Evolutionary conservation across 2,113 vertebrate species (phyloP), one percentile per base, ranked within the genome.

Genomic region (Centropristis striata): DNA sequence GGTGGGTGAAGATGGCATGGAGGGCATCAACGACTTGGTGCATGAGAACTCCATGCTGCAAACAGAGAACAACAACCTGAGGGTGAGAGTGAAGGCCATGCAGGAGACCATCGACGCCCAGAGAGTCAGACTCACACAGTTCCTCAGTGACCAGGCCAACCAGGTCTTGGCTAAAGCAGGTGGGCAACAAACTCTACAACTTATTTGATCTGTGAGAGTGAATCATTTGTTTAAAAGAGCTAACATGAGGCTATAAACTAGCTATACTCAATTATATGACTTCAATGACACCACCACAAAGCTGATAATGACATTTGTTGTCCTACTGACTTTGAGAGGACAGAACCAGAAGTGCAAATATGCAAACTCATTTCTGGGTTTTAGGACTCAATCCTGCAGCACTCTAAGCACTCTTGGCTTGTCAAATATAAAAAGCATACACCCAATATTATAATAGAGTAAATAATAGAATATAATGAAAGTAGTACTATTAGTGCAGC

Each of bases 41-140:
- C 98, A 99, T 36, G 98, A 99, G 92, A 99, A 99, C 84, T 95
- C 96, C 0, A 98, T 99, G 98, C 94, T 99, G 39, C 98, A 99
- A 89, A 98, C 97, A 0, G 98, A 99, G 86, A 99, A 99, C 87
- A 97, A 96, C 82, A 97, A 99, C 88, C 93, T 99, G 81, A 96
- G 98, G 1, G 95, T 98, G 66, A 94, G 98, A 55, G 96, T 99
- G 86, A 99, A 99, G 95, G 98, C 98, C 61, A 99, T 99, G 98
- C 98, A 99, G 86, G 97, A 99, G 93, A 99, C 98, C 0, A 93
- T 99, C 0, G 97, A 99, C 67, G 95, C 95, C 0, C 88, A 98
- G 84, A 95, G 96, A 90, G 94, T 92, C 66, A 90, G 98, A 76
- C 95, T 98, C 87, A 98, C 98, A 0, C 97, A 99, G 69, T 91